Evolutionary conservation across 2,888 invertebrate species (phyloP).

Genomic region (Sclerodermus sp.): DNA sequence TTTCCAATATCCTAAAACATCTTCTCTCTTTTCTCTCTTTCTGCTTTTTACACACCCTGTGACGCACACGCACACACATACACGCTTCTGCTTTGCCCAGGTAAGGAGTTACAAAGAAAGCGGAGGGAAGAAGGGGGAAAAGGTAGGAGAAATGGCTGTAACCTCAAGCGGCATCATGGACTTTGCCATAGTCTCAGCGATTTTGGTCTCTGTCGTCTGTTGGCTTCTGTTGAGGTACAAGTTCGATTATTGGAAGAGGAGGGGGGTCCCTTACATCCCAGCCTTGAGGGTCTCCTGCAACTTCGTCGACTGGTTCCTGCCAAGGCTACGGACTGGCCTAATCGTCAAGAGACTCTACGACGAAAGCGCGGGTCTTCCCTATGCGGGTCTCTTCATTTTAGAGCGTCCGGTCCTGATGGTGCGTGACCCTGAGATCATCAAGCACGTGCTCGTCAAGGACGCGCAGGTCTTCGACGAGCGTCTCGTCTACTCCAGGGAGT

Average conservation of each 20-base stretch:
- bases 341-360: slow-evolving; percentile 51
- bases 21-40: too few species aligned
- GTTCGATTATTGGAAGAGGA: slow-evolving; percentile 47
- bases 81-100: too few species aligned
- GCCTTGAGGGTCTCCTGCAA: slow-evolving; percentile 56
- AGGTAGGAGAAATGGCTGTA: too few species aligned
- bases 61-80: too few species aligned
- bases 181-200: slow-evolving; percentile 5
- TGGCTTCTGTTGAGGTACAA: slow-evolving; percentile 36
- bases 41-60: too few species aligned
- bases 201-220: slow-evolving; percentile 1
- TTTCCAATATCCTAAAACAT: too few species aligned
- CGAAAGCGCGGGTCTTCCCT: slow-evolving; percentile 40
- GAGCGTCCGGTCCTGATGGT: slow-evolving; percentile 55
- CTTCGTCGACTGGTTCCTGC: slow-evolving; percentile 40
- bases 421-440: slow-evolving; percentile 56
- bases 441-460: slow-evolving; percentile 56
- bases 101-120: too few species aligned
- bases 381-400: slow-evolving; percentile 50
- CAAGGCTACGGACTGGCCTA: slow-evolving; percentile 41
- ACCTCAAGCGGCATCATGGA: slow-evolving; percentile 21
- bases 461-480: slow-evolving; percentile 57
- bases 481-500: slow-evolving; percentile 39
- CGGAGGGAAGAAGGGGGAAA: too few species aligned
- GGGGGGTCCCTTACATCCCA: slow-evolving; percentile 49